These are phyloP conservation scores for Perithous albicinctus DNA, from an alignment of 2,888 invertebrate species.

Conservation along the genomic window DNA sequence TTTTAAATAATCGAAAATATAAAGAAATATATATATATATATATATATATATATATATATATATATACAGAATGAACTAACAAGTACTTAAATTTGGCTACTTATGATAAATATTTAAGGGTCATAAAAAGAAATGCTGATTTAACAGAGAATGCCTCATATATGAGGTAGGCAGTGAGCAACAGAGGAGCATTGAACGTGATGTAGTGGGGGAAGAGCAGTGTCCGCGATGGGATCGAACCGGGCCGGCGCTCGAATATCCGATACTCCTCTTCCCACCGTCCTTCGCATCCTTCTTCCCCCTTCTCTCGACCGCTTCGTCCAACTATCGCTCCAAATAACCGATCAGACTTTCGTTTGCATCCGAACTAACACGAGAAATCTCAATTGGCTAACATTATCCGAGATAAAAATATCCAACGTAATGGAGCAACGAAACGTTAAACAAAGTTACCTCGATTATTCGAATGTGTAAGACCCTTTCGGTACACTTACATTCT, in stretches of 20 bases:
- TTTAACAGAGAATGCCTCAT: not conserved
- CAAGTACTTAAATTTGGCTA: no score
- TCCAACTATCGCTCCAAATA: not conserved
- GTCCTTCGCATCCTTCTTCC: slow-evolving; percentile 22
- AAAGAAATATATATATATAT: no score
- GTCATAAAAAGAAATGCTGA: no score
- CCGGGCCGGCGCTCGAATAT: slow-evolving; percentile 26
- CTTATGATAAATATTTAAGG: no score
- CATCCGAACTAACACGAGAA: slow-evolving; percentile 2
- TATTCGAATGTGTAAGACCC: not conserved
- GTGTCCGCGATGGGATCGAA: slow-evolving; percentile 21
- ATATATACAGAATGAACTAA: no score
- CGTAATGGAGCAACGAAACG: not conserved
- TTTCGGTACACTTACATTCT: not conserved
- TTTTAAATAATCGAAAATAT: no score
- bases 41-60: slow-evolving; percentile 6
- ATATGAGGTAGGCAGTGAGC: not conserved
- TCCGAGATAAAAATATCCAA: slow-evolving; percentile 30
- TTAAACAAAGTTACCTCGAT: slow-evolving; percentile 15
- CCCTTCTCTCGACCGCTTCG: not conserved
- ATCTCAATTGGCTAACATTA: slow-evolving; percentile 30
- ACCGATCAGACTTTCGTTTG: slow-evolving; percentile 6
- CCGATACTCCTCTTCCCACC: slow-evolving; percentile 24
- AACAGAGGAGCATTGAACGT: not conserved
- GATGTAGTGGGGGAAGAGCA: not conserved